These are phyloP conservation scores for Vicugna pacos DNA, from an alignment of 2,113 vertebrate genomes.

Conservation along the genomic window DNA sequence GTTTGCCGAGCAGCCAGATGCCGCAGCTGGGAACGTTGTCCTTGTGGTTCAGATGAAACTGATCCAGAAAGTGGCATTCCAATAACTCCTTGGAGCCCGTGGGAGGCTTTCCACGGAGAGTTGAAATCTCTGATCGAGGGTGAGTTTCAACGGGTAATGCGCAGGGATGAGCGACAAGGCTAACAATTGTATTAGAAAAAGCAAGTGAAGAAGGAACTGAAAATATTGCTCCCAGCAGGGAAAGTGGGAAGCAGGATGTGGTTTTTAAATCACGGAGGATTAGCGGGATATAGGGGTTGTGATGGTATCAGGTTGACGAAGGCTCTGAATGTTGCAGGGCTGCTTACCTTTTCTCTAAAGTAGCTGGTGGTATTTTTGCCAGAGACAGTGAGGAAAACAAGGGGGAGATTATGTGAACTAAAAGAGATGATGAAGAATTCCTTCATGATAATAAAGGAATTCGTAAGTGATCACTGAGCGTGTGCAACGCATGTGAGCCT, in stretches of 20 bases:
- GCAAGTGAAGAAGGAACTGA: not conserved
- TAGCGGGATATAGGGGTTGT: not conserved
- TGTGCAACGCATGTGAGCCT: not conserved
- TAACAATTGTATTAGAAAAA: not conserved
- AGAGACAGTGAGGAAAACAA: not conserved
- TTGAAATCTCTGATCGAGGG: not conserved
- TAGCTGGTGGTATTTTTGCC: not conserved
- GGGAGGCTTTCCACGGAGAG: not conserved
- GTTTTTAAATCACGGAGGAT: not conserved
- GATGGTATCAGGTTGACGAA: not conserved
- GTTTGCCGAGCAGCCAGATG: slow-evolving; percentile 69
- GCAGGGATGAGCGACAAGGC: not conserved
- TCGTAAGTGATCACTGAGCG: not conserved
- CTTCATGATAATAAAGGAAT: not conserved
- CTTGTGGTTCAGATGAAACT: slow-evolving; percentile 51
- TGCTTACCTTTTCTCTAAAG: not conserved
- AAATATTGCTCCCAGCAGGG: not conserved
- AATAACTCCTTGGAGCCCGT: slow-evolving; percentile 23
- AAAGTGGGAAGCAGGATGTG: not conserved
- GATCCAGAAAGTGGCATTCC: slow-evolving; percentile 37
- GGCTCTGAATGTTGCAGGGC: not conserved
- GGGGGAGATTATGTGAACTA: not conserved
- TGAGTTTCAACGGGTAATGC: not conserved
- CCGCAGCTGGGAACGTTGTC: slow-evolving; percentile 65
- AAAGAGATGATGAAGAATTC: not conserved